Evolutionary conservation across 2,888 invertebrate genomes (phyloP).

Genomic region (Drosophila subsilvestris): DNA sequence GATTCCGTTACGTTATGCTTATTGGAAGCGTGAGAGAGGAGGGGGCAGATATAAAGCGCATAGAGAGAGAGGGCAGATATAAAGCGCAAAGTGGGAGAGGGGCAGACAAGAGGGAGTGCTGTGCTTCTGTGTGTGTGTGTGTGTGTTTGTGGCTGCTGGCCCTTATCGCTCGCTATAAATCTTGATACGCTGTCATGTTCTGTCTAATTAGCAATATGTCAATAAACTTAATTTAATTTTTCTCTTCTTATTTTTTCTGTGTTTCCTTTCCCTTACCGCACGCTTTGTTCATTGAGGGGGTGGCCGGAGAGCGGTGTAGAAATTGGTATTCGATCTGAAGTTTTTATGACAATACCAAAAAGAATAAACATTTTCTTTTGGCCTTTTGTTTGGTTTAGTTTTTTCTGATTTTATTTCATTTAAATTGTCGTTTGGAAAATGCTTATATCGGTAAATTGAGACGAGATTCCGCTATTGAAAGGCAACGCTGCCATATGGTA

Average conservation of each 20-base stretch:
- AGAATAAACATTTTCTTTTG: not conserved
- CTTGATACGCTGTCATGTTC: constrained; percentile 83
- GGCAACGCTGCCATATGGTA: not conserved
- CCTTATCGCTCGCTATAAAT: constrained; percentile 80
- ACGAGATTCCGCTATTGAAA: not conserved
- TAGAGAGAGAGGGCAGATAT: not conserved
- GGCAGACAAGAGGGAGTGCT: not conserved
- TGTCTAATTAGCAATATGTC: constrained; percentile 83
- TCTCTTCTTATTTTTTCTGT: constrained; percentile 29
- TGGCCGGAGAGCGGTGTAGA: constrained; percentile 1
- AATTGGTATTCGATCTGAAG: not conserved
- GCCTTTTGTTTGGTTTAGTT: not conserved
- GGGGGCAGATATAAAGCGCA: not conserved
- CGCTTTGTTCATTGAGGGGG: not conserved
- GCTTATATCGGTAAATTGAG: not conserved
- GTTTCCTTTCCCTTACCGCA: not conserved
- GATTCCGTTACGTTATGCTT: constrained; percentile 8
- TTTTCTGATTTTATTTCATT: not conserved
- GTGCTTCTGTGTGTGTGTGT: constrained; percentile 7
- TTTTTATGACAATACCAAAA: not conserved
- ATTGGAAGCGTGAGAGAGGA: not conserved
- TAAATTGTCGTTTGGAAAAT: not conserved
- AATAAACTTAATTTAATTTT: constrained; percentile 82
- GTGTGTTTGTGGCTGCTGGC: constrained; percentile 29
- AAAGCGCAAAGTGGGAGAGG: not conserved